phyloP scores from a whole-genome alignment of 2,888 invertebrate genomes.

The Clunio marinus region DNA sequence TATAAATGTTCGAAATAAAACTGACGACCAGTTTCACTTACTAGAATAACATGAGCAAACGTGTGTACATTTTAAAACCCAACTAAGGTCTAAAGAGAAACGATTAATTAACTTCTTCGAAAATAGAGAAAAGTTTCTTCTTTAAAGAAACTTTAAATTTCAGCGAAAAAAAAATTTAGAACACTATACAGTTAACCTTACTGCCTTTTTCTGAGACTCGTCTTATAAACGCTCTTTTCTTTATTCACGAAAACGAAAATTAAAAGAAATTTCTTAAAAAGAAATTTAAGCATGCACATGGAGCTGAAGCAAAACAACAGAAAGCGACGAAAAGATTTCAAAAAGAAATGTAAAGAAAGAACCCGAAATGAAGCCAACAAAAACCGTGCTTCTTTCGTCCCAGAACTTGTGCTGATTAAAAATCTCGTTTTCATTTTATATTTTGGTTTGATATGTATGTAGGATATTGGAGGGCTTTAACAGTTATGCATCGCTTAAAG shows the following conservation, averaged over 20 bases:
- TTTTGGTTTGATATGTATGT: not conserved
- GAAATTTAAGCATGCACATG: slow-evolving; percentile 27
- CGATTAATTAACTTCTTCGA: not conserved
- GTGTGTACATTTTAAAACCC: no score
- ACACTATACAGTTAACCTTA: slow-evolving; percentile 34
- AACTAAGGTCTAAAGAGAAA: not conserved
- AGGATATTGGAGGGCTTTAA: not conserved
- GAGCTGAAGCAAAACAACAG: not conserved
- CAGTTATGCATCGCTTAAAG: slow-evolving; percentile 8
- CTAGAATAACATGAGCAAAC: no score
- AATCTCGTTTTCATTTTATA: slow-evolving; percentile 32
- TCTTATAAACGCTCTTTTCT: no score
- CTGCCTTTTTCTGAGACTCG: slow-evolving; percentile 32
- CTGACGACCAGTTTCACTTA: no score
- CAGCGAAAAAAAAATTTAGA: slow-evolving; percentile 27
- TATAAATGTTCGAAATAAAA: no score
- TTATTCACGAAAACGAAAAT: slow-evolving; percentile 25
- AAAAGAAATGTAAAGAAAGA: slow-evolving; percentile 23
- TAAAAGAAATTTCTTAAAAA: slow-evolving; percentile 34
- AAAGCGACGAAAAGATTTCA: not conserved
- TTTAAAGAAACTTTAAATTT: not conserved
- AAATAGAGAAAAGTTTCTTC: not conserved
- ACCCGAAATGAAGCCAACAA: slow-evolving; percentile 16
- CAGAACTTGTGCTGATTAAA: slow-evolving; percentile 36
- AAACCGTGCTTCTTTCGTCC: slow-evolving; percentile 20